Percentiles rank a stretch among this genome's conserved stretches.
These are phyloP conservation scores for Litoditis marina DNA, from an alignment of 2,888 invertebrate species.

Conservation along the genomic window DNA sequence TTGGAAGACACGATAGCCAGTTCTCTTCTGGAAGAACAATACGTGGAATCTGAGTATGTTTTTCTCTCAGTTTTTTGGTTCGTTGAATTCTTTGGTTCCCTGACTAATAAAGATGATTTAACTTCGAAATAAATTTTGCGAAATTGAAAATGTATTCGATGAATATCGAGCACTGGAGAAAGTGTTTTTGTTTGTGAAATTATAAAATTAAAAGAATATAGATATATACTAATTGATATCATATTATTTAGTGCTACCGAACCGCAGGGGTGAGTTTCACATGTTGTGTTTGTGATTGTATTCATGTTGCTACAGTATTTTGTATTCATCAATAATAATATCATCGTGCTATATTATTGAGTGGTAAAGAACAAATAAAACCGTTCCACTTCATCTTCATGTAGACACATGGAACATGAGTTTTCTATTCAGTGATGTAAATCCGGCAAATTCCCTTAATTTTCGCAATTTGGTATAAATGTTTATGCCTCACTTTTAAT, in stretches of 20 bases:
- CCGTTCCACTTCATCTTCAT: no score
- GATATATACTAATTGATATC: neutral
- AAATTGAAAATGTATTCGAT: neutral
- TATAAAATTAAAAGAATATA: neutral
- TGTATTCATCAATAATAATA: no score
- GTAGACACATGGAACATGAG: no score
- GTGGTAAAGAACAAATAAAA: no score
- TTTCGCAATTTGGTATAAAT: neutral
- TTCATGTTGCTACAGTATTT: no score
- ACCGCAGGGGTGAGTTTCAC: no score
- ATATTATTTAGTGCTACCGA: no score
- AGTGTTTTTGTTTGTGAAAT: neutral
- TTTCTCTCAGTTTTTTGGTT: neutral
- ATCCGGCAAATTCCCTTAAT: neutral
- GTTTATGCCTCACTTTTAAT: neutral
- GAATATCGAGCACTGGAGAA: neutral
- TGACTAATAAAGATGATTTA: neutral
- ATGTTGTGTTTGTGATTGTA: no score
- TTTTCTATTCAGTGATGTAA: neutral
- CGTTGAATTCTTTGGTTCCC: neutral
- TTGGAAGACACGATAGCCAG: slow-evolving; percentile 68
- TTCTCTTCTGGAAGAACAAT: slow-evolving; percentile 58
- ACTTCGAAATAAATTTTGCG: neutral
- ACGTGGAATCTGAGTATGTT: slow-evolving; percentile 57
- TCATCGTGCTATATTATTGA: no score